Evolutionary conservation across 2,888 invertebrate species (phyloP).

Genomic region (Ctenicera cuprea): DNA sequence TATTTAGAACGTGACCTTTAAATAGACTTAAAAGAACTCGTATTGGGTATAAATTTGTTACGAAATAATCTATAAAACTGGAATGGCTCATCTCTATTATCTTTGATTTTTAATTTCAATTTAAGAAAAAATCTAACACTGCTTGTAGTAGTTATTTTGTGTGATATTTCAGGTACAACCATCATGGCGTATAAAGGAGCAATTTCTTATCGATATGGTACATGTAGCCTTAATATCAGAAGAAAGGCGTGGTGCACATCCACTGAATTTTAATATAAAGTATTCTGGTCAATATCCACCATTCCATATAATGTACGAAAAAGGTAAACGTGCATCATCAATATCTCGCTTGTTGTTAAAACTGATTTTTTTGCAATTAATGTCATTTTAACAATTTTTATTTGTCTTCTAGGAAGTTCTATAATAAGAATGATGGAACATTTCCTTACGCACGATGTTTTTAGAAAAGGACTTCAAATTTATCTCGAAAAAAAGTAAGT

Average conservation of each 20-base stretch:
- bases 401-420: constrained; percentile 15
- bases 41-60: too few relatives aligned
- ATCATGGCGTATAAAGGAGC: constrained; percentile 70
- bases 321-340: too few relatives aligned
- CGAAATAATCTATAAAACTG: too few relatives aligned
- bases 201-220: constrained; percentile 69
- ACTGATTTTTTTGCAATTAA: too few relatives aligned
- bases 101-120: too few relatives aligned
- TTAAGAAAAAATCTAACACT: too few relatives aligned
- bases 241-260: constrained; percentile 17
- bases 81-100: too few relatives aligned
- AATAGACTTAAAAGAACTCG: too few relatives aligned
- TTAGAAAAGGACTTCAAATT: constrained; percentile 33
- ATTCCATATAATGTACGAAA: constrained; percentile 40
- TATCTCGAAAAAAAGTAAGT: constrained; percentile 29
- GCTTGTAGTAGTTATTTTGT: too few relatives aligned
- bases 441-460: constrained; percentile 29
- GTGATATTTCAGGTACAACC: constrained; percentile 63
- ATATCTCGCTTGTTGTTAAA: too few relatives aligned
- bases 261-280: constrained; percentile 14
- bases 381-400: too few relatives aligned
- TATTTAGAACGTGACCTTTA: too few relatives aligned
- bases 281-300: constrained; percentile 40
- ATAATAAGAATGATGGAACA: constrained; percentile 42
- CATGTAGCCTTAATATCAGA: constrained; percentile 63